These are phyloP conservation scores for Microctonus aethiopoides DNA, from an alignment of 2,888 invertebrate species.

Conservation along the genomic window DNA sequence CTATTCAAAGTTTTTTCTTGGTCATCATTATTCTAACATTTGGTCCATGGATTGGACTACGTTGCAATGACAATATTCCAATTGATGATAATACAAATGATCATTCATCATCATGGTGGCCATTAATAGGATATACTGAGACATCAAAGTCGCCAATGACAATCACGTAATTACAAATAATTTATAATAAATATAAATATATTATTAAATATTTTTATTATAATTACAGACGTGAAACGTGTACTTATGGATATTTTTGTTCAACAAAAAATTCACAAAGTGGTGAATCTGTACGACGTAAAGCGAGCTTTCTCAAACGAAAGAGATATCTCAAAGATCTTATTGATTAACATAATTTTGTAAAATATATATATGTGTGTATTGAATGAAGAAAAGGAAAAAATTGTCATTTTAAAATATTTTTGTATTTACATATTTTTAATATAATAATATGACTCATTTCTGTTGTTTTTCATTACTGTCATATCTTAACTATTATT, in stretches of 20 bases:
- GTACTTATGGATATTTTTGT: constrained; percentile 39
- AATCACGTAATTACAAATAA: constrained; percentile 17
- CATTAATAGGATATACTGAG: neutral
- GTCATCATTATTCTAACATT: constrained; percentile 41
- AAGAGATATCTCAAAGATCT: constrained; percentile 39
- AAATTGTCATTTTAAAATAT: neutral
- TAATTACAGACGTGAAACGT: constrained; percentile 13
- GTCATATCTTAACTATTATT: neutral
- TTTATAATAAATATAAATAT: too few relatives aligned
- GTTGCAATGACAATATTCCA: constrained; percentile 35
- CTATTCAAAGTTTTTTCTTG: constrained; percentile 42
- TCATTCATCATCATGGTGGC: constrained; percentile 33
- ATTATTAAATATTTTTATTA: neutral
- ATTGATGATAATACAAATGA: constrained; percentile 24
- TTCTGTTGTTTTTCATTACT: neutral
- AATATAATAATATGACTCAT: neutral
- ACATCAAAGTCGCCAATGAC: constrained; percentile 29
- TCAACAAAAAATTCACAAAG: constrained; percentile 33
- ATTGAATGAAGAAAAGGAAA: too few relatives aligned
- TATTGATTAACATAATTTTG: neutral
- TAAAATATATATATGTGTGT: neutral
- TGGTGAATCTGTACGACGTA: constrained; percentile 32
- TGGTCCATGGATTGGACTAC: constrained; percentile 42
- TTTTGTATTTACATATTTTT: neutral
- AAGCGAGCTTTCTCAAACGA: constrained; percentile 41